Base-by-base conservation (phyloP, 92 coral and sea anemone genomes). In the Diadumene lineata region DNA sequence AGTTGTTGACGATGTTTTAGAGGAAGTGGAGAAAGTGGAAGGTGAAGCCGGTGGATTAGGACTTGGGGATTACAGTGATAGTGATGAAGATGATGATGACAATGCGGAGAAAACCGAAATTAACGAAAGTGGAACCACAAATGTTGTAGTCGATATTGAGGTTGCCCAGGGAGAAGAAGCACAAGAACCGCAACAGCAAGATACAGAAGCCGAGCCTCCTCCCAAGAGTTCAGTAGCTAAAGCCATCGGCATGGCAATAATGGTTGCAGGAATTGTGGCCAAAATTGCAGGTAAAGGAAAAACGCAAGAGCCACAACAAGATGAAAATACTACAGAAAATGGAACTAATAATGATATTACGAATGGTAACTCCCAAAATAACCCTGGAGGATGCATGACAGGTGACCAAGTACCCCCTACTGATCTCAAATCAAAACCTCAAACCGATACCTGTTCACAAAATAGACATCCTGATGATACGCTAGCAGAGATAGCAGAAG, bases 1-100 rank as follows among this genome's bases (percentile, higher is more conserved):
- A 32, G 97, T 81, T 43, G 86, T 85, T 31, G 97, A 86, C 51
- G 97, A 91, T 68, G 97, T 83, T 19, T 73, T 85, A 31, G 97
- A 87, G n/a, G 92, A 68, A 31, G 43, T 87, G 51, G 97, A 91
- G 28, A 92, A 79, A 1, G 75, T 69, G 25, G 84, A 82, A 2
- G 80, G 74, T 15, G 78, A 73, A 25, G 67, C 62, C 0, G 84
- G 86, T 23, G 71, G 46, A 15, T 25, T 33, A 21, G 84, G 62
- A 10, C 72, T 66, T n/a, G 96, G 82, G 3, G 88, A 79, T 33
- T 64, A 75, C 19, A 66, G 79, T 34, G 93, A 68, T 22, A 64
- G 79, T 43, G 89, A 77, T 28, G 88, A 79, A 23, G 88, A 78
- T 34, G 74, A 61, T 8, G 84, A 72, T 34, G 80, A 55, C 10